Evolutionary conservation across 2,888 invertebrate species (phyloP).

Genomic region (Nebria salina): DNA sequence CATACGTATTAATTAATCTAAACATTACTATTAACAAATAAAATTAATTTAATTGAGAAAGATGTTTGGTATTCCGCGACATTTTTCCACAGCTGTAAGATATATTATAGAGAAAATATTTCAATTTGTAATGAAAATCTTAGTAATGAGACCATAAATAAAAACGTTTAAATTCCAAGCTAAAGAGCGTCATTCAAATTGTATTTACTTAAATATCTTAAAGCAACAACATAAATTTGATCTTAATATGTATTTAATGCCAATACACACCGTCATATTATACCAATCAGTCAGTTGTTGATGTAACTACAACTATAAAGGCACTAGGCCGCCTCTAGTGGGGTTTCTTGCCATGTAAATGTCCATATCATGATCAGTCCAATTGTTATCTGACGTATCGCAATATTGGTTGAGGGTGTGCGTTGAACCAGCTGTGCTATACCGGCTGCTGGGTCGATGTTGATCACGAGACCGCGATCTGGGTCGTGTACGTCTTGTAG

Average conservation of each 20-base stretch:
- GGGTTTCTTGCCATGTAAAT: constrained; percentile 94
- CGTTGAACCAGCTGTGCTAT: constrained; percentile 80
- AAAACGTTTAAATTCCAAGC: neutral
- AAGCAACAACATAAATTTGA: neutral
- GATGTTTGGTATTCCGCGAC: neutral
- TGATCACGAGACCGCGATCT: constrained; percentile 80
- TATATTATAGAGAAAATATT: neutral
- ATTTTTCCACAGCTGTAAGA: neutral
- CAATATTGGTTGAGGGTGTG: constrained; percentile 86
- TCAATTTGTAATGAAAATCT: neutral
- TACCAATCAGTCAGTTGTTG: constrained; percentile 1
- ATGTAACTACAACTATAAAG: constrained; percentile 66
- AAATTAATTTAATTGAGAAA: neutral
- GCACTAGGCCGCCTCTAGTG: constrained; percentile 84
- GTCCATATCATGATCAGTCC: constrained; percentile 96
- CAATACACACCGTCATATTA: neutral
- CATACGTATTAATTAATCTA: neutral
- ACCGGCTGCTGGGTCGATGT: constrained; percentile 79
- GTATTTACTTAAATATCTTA: neutral
- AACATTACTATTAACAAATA: neutral
- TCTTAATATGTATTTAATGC: no score
- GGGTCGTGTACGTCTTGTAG: constrained; percentile 72
- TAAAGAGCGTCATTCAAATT: neutral
- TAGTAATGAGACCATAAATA: neutral
- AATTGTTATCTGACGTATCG: constrained; percentile 89